phyloP scores from a whole-genome alignment of 2,888 invertebrate species.

The Pandemis corylana region DNA sequence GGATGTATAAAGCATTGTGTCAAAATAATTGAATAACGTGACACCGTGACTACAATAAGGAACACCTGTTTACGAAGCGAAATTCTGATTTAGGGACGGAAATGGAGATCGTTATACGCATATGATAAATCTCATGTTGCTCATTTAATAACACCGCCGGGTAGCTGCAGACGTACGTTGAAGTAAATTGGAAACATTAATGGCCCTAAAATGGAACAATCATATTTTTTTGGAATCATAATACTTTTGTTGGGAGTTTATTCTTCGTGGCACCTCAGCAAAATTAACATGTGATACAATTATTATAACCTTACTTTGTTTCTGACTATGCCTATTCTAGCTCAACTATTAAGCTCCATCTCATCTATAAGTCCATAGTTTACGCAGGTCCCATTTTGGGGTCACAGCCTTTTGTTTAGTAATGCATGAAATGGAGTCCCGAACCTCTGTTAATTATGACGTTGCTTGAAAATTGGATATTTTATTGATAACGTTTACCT shows the following conservation, averaged over 20 bases:
- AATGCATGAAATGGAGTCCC: constrained; percentile 73
- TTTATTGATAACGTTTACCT: constrained; percentile 55
- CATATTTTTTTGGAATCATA: too few species aligned
- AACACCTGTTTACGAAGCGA: constrained; percentile 18
- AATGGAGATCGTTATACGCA: constrained; percentile 19
- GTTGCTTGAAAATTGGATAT: constrained; percentile 69
- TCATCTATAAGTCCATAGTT: constrained; percentile 59
- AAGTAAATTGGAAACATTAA: constrained; percentile 7
- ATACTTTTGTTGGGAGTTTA: neutral
- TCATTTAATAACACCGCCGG: constrained; percentile 3
- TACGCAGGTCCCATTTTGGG: constrained; percentile 61
- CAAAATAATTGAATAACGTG: constrained; percentile 22
- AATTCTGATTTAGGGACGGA: constrained; percentile 21
- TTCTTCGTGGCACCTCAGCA: neutral
- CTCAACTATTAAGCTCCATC: constrained; percentile 42
- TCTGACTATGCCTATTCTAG: constrained; percentile 43
- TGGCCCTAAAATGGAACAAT: constrained; percentile 1
- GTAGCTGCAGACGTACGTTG: neutral
- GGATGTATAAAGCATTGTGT: constrained; percentile 8
- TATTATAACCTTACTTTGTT: neutral
- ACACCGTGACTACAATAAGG: constrained; percentile 19
- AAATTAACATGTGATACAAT: too few species aligned
- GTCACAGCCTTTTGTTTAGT: constrained; percentile 60
- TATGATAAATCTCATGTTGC: constrained; percentile 25
- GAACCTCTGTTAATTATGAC: constrained; percentile 78